Evolutionary conservation across 2,113 vertebrate genomes (phyloP).

Genomic region (Formicarius rufipectus): DNA sequence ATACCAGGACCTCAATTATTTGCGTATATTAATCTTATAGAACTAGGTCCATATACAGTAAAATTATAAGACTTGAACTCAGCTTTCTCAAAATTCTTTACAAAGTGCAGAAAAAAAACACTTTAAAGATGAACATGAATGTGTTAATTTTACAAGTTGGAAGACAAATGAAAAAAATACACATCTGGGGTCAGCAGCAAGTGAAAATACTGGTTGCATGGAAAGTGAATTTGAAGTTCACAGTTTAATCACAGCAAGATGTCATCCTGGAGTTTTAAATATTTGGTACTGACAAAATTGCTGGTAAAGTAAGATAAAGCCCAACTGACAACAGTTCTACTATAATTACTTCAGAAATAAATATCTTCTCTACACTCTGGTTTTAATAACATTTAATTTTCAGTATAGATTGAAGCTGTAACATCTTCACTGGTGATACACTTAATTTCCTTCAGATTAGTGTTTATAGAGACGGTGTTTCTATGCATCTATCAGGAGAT

Average conservation of each 20-base stretch:
- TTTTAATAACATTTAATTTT: not conserved
- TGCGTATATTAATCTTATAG: not conserved
- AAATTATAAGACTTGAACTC: not conserved
- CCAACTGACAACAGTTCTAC: not conserved
- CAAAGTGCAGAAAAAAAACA: not conserved
- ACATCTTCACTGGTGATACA: not conserved
- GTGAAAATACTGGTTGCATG: not conserved
- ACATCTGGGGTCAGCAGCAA: not conserved
- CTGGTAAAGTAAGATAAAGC: not conserved
- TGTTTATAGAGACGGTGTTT: not conserved
- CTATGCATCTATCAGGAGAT: not conserved
- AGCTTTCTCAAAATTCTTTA: not conserved
- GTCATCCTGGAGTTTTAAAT: not conserved
- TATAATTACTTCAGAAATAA: not conserved
- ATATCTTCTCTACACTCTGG: not conserved
- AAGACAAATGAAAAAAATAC: not conserved
- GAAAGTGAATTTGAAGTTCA: not conserved
- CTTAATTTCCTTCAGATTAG: not conserved
- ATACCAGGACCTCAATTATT: not conserved
- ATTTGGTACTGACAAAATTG: not conserved
- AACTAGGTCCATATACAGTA: not conserved
- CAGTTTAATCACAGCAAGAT: not conserved
- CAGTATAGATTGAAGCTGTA: not conserved
- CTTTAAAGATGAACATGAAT: not conserved
- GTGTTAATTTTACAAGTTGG: not conserved